A percentile compares a stretch with the other conserved stretches of the same genome.
These are phyloP conservation scores for Ophion costatus DNA, from an alignment of 2,888 invertebrate genomes.

Conservation along the genomic window DNA sequence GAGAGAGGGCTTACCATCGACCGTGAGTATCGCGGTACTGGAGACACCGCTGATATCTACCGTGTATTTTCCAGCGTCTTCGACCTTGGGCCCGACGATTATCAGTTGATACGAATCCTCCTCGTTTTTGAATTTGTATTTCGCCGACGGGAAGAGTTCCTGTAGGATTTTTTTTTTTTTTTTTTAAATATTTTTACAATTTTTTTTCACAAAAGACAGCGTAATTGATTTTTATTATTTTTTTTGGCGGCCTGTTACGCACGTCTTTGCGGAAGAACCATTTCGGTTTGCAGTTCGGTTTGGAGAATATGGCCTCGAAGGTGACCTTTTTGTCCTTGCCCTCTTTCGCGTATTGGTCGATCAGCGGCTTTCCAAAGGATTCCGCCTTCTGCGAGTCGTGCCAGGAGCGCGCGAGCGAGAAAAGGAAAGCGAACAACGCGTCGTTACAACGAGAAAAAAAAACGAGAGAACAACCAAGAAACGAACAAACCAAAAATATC, in stretches of 20 bases:
- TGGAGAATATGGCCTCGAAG: constrained; percentile 97
- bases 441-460: constrained; percentile 7
- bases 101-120: constrained; percentile 95
- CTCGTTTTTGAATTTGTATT: constrained; percentile 97
- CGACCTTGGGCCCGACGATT: constrained; percentile 95
- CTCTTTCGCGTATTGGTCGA: constrained; percentile 97
- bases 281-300: constrained; percentile 96
- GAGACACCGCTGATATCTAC: constrained; percentile 96
- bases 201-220: not conserved
- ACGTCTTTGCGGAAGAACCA: constrained; percentile 97
- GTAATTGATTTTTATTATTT: not conserved
- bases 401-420: constrained; percentile 65
- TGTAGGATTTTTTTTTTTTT: constrained; percentile 78
- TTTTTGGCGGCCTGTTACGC: constrained; percentile 83
- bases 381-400: constrained; percentile 92
- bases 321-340: constrained; percentile 97
- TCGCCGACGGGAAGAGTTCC: constrained; percentile 98
- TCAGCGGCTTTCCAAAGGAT: constrained; percentile 96
- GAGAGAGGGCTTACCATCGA: constrained; percentile 92
- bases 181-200: constrained; percentile 17
- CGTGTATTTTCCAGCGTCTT: constrained; percentile 98
- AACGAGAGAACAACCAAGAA: constrained; percentile 5
- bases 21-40: constrained; percentile 95
- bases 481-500: constrained; percentile 1
- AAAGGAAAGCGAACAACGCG: constrained; percentile 70